phyloP scores from a whole-genome alignment of 2,797 vertebrate genomes.

The Knipowitschia caucasica region DNA sequence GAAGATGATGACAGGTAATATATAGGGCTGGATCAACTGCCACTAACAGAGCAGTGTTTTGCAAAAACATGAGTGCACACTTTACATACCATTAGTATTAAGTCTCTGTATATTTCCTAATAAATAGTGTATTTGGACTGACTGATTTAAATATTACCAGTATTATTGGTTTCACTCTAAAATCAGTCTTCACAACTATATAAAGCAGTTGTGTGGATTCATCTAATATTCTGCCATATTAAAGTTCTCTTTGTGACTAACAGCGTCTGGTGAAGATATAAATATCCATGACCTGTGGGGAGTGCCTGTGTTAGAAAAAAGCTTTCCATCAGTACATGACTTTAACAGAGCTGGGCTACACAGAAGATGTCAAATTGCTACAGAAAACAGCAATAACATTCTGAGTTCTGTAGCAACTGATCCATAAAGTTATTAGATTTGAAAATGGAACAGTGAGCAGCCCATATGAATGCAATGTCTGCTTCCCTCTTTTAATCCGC shows the following conservation, averaged over 20 bases:
- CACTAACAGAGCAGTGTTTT: not conserved
- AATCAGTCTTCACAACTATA: constrained; percentile 8
- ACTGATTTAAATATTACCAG: not conserved
- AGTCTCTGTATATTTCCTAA: too few relatives aligned
- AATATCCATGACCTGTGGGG: constrained; percentile 52
- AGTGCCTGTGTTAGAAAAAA: constrained; percentile 44
- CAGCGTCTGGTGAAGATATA: constrained; percentile 33
- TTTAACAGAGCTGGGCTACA: constrained; percentile 58
- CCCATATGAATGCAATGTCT: constrained; percentile 33
- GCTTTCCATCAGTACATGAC: constrained; percentile 57
- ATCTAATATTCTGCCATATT: constrained; percentile 29
- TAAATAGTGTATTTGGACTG: not conserved
- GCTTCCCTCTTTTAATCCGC: constrained; percentile 29
- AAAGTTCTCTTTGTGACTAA: constrained; percentile 38
- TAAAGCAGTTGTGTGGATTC: constrained; percentile 15
- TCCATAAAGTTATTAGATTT: constrained; percentile 59
- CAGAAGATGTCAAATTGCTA: constrained; percentile 50
- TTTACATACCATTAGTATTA: too few relatives aligned
- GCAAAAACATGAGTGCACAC: too few relatives aligned
- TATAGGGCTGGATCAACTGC: constrained; percentile 5
- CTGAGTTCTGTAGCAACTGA: constrained; percentile 47
- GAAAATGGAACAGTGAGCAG: constrained; percentile 39
- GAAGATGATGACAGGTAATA: constrained; percentile 95
- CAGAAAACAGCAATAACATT: constrained; percentile 56
- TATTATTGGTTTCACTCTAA: not conserved